A percentile compares a stretch with the other conserved stretches of the same genome.
Conservation (phyloP, 2,113 vertebrate species). For the Corythaixoides concolor region DNA sequence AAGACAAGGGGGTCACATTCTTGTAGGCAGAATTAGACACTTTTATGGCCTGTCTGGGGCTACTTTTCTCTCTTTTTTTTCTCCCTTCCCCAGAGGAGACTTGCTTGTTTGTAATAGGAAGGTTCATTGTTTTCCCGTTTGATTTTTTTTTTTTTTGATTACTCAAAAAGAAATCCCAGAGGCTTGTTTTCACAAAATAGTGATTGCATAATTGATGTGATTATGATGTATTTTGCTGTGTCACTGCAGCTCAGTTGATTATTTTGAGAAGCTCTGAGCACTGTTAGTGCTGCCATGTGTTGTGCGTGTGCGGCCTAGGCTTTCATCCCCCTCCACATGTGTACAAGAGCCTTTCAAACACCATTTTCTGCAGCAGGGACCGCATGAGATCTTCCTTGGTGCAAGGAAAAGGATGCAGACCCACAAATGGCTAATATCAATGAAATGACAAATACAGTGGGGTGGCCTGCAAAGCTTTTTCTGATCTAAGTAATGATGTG, state of each 20-base stretch:
- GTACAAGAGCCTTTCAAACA: neutral
- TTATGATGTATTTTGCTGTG: constrained; percentile 59
- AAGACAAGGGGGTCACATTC: neutral
- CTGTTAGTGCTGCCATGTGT: constrained; percentile 15
- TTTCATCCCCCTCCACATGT: neutral
- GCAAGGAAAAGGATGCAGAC: neutral
- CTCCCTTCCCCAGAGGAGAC: neutral
- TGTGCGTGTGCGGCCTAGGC: fast-evolving
- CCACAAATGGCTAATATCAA: neutral
- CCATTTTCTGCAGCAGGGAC: neutral
- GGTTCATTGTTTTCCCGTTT: constrained; percentile 46
- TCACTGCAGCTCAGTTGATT: constrained; percentile 39
- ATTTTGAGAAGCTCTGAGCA: constrained; percentile 52
- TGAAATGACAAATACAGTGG: neutral
- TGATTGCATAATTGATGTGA: constrained; percentile 61
- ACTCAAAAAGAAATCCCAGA: constrained; percentile 64
- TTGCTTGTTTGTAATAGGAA: constrained; percentile 13
- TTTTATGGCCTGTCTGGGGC: neutral
- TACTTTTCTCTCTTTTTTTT: neutral
- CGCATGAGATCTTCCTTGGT: neutral
- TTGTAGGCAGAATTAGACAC: neutral
- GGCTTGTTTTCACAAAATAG: constrained; percentile 65
- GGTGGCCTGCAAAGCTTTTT: neutral
- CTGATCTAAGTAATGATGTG: neutral
- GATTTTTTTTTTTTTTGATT: constrained; percentile 59